Conservation (phyloP, 2,113 vertebrate species). For the Scartelaos histophorus region DNA sequence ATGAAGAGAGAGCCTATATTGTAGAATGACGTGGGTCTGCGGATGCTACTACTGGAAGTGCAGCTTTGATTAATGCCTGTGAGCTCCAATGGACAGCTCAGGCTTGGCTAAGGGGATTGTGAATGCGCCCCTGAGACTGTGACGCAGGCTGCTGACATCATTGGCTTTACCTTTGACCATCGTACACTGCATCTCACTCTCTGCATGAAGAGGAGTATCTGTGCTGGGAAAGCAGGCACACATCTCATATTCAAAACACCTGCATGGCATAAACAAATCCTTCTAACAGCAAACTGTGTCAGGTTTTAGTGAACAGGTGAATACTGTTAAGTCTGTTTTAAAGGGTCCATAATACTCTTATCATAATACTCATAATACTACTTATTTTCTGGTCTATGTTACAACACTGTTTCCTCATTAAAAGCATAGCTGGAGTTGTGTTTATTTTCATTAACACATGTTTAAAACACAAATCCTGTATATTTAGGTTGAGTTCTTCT, state of each 20-base stretch:
- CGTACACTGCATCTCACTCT: constrained; percentile 19
- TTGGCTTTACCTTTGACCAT: constrained; percentile 48
- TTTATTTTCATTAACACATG: too few species aligned
- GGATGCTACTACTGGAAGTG: constrained; percentile 20
- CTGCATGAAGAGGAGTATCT: constrained; percentile 9
- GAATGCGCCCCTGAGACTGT: constrained; percentile 59
- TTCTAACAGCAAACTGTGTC: background rate
- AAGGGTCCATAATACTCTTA: too few species aligned
- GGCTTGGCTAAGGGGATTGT: constrained; percentile 51
- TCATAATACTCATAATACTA: too few species aligned
- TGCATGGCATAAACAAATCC: background rate
- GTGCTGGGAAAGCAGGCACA: background rate
- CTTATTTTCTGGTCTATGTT: too few species aligned
- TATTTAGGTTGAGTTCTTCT: too few species aligned
- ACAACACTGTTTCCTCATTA: too few species aligned
- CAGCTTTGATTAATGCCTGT: constrained; percentile 52
- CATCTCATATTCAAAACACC: background rate
- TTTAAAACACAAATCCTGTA: too few species aligned
- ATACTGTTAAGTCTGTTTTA: too few species aligned
- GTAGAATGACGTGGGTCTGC: constrained; percentile 38
- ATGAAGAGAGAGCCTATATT: constrained; percentile 15
- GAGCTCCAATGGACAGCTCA: constrained; percentile 50
- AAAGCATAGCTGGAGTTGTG: too few species aligned
- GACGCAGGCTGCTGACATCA: constrained; percentile 76
- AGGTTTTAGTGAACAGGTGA: too few species aligned